Evolutionary conservation across 1,140 invertebrate genomes (phyloP).

Genomic region (Pomacea maculata): DNA sequence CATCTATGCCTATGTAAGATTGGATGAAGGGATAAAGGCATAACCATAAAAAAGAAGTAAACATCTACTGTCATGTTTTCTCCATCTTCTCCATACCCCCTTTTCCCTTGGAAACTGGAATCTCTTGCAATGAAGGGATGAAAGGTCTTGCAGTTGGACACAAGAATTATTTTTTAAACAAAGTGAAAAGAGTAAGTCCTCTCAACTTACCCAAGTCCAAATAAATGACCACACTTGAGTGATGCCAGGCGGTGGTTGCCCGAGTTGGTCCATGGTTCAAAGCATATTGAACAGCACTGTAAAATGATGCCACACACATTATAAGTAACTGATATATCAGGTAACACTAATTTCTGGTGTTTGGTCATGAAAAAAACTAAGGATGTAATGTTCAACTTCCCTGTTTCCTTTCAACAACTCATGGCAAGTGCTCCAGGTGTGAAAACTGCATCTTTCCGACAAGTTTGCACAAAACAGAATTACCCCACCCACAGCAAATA

Average conservation of each 20-base stretch:
- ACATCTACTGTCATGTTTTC: too few species aligned
- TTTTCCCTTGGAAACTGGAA: neutral
- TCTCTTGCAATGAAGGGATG: too few species aligned
- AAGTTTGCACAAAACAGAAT: too few species aligned
- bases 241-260: constrained; percentile 84
- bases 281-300: constrained; percentile 84
- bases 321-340: too few species aligned
- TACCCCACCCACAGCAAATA: too few species aligned
- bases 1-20: too few species aligned
- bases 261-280: constrained; percentile 86
- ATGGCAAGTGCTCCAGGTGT: neutral
- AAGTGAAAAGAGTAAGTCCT: too few species aligned
- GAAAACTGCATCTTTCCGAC: too few species aligned
- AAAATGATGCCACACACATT: constrained; percentile 21
- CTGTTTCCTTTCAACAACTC: neutral
- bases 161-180: neutral
- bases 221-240: constrained; percentile 90
- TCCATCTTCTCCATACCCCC: neutral
- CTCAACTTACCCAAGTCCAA: constrained; percentile 73
- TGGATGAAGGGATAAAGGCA: too few species aligned
- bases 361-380: neutral
- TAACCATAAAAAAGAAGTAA: too few species aligned
- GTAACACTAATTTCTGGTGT: neutral
- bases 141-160: neutral
- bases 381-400: neutral